These are phyloP conservation scores for Eupithecia inturbata DNA, from an alignment of 2,888 invertebrate species.

Conservation along the genomic window DNA sequence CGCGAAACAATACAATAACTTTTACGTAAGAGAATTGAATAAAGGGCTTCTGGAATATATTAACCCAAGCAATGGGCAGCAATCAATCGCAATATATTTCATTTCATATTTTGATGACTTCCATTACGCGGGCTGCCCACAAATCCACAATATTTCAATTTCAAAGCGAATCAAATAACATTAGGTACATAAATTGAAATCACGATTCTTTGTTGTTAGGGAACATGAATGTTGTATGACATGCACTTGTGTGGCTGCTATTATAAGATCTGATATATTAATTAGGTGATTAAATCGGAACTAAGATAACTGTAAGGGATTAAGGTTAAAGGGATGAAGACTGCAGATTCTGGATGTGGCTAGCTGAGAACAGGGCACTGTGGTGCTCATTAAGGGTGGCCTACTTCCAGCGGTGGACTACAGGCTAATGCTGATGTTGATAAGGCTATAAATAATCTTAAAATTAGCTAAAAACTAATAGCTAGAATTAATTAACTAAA, in stretches of 20 bases:
- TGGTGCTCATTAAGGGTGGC: background rate
- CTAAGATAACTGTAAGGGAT: background rate
- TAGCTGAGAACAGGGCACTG: background rate
- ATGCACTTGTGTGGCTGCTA: background rate
- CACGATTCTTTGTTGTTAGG: background rate
- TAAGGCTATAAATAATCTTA: background rate
- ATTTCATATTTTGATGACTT: slow-evolving; percentile 2
- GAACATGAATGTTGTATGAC: background rate
- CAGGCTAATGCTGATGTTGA: no score
- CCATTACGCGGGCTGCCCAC: background rate
- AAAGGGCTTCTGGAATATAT: background rate
- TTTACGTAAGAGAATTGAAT: background rate
- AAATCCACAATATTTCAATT: slow-evolving; percentile 3
- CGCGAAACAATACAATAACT: background rate
- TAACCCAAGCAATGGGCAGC: background rate
- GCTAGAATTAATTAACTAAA: no score
- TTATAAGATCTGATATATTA: background rate
- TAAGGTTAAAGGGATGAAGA: background rate
- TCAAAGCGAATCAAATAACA: background rate
- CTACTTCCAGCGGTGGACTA: background rate
- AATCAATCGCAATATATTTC: background rate
- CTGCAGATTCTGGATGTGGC: background rate
- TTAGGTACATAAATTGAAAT: no score
- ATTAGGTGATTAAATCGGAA: background rate
- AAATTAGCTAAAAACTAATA: no score